Conservation (phyloP, 1,140 invertebrate species). For the Atta cephalotes region DNA sequence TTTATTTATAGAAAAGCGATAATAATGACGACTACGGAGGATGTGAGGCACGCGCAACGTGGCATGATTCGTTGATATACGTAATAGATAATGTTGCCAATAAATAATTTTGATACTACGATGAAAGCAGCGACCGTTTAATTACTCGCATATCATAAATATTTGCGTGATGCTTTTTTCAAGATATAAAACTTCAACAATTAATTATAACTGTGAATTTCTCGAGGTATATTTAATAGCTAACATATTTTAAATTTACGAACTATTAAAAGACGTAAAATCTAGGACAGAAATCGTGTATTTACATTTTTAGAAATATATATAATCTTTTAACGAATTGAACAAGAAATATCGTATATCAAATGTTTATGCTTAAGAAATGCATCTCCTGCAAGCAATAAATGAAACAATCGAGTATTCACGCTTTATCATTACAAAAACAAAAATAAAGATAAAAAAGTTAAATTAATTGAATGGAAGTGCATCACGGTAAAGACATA, state of each 20-base stretch:
- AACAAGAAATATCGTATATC: constrained; percentile 2
- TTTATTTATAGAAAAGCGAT: constrained; percentile 75
- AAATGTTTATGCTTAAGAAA: constrained; percentile 14
- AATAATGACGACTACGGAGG: constrained; percentile 63
- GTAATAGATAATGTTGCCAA: constrained; percentile 29
- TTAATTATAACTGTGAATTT: not conserved
- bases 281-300: constrained; percentile 1
- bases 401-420: constrained; percentile 38
- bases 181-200: constrained; percentile 26
- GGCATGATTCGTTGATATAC: constrained; percentile 15
- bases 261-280: constrained; percentile 6
- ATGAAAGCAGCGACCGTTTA: constrained; percentile 1
- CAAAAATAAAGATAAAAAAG: constrained; percentile 47
- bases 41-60: not conserved
- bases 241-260: not conserved
- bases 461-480: constrained; percentile 33
- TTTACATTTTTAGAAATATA: constrained; percentile 3
- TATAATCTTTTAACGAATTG: not conserved
- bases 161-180: not conserved
- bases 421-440: constrained; percentile 20
- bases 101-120: constrained; percentile 19
- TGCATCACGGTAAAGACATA: not conserved
- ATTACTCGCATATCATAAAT: not conserved
- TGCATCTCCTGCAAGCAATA: not conserved
- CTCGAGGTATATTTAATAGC: not conserved